Base-by-base conservation (phyloP, 2,888 invertebrate genomes). In the Diaprepes abbreviatus region DNA sequence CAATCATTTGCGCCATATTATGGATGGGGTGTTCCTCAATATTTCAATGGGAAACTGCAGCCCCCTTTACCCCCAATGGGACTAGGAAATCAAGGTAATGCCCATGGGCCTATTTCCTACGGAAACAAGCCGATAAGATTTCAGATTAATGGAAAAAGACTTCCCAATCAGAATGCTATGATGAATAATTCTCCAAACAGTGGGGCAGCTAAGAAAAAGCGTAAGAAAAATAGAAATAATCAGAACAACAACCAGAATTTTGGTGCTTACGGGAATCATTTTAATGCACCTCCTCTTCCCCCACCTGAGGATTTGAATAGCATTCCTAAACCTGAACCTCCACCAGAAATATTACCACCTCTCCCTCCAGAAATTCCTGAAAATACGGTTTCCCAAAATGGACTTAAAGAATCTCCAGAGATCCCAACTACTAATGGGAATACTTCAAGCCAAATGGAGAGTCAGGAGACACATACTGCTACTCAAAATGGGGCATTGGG, bases 181-280 rank as follows among this genome's bases (percentile, higher is more conserved):
- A 79, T 85, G 36, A 85, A 84, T 72, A 84, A 72, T 75, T 83
- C 82, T 10, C 75, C 80, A 66, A 86, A 83, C 69, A 86, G 85
- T 70, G 89, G 87, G 66, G 87, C 86, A 9, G 87, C 88, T 0
- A 93, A 93, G 85, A 93, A 92, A 85, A 93, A 93, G 81, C 89
- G 92, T 59, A 93, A 92, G 84, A 89, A 90, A 72, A 92, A 91
- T 78, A 89, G 90, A 79, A 54, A 35, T 12, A 54, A 35, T 12
- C 85, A 85, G 57, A 70, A 79, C 28, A 60, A 66, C 17, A 75
- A 66, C n/a, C 38, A 81, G 74, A 75, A 70, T 67, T 67, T 74
- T 64, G 24, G 21, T 3, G 43, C 24, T 58, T 55, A 36, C 17
- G 24, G 69, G 55, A 60, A 72, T 55, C 85, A 83, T 74, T 79